Base-by-base conservation (phyloP, 2,888 invertebrate genomes). In the Rhaphigaster nebulosa region DNA sequence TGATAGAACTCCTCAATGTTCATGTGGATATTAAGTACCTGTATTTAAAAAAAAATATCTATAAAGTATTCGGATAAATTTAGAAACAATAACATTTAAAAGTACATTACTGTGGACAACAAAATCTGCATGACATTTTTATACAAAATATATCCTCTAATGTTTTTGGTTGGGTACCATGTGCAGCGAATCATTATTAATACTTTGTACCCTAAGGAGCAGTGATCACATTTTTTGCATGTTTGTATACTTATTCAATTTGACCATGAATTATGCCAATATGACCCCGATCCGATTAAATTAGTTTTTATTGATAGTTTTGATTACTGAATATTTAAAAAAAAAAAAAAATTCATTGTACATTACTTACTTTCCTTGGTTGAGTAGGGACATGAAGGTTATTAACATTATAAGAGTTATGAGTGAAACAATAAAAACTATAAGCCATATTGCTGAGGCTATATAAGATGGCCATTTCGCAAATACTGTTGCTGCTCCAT, bases 381-480 rank as follows among this genome's bases (percentile, higher is more conserved):
- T 60, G 4, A 89, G 65, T 29, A 89, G 80, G 23, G 80, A 50
- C 80, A 89, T 89, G 20, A 89, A 89, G 20, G 65, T 89, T 15
- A 89, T 41, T 23, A 89, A 38, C 50, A 70, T 89, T 50, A 89
- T 41, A 12, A 89, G 50, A 80, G 89, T 89, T 45, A 89, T 29
- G 4, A 76, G 29, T 50, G 89, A 89, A n/a, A 89, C 76, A 80
- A 89, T 70, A n/a, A 89, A 89, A 38, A 89, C 45, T 41, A 52
- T 80, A 29, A 70, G n/a, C 89, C 89, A 89, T 50, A 89, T 89
- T 52, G 89, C 89, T 34, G 89, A 89, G 50, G 89, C 89, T 54
- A 89, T 54, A 38, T 89, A 89, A n/a, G 89, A 89, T 29, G 89
- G 89, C 89, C 89, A 89, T 80, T 54, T 89, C 38, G 89, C 76